Evolutionary conservation across 2,888 invertebrate species (phyloP).

Genomic region (Synergus umbraculus): DNA sequence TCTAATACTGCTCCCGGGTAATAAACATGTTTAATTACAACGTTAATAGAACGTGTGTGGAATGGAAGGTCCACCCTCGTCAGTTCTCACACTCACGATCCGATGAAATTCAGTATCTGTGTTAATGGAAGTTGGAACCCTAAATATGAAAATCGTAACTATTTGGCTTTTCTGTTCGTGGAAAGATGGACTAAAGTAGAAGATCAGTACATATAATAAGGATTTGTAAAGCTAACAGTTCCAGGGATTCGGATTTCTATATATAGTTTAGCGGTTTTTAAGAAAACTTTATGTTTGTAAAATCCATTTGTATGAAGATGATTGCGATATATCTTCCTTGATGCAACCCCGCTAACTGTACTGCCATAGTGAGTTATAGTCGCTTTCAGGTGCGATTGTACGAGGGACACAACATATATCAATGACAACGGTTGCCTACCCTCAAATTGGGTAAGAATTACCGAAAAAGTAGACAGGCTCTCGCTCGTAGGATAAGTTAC

Average conservation of each 20-base stretch:
- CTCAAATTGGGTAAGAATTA: slow-evolving; percentile 41
- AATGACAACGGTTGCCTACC: slow-evolving; percentile 40
- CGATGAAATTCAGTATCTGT: slow-evolving; percentile 35
- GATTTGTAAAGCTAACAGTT: no score
- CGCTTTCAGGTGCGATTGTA: slow-evolving; percentile 51
- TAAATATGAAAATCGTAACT: slow-evolving; percentile 10
- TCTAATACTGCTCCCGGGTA: slow-evolving; percentile 50
- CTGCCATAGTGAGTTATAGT: slow-evolving; percentile 66
- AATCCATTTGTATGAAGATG: slow-evolving; percentile 15
- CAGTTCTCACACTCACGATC: slow-evolving; percentile 10
- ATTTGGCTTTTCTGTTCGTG: background rate
- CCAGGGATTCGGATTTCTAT: no score
- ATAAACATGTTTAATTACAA: slow-evolving; percentile 70
- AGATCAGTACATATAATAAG: no score
- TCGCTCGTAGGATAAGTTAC: slow-evolving; percentile 47
- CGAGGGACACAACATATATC: slow-evolving; percentile 38
- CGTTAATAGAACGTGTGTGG: slow-evolving; percentile 28
- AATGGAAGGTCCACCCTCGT: slow-evolving; percentile 32
- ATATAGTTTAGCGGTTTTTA: background rate
- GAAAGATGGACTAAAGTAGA: background rate
- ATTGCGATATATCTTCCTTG: slow-evolving; percentile 27
- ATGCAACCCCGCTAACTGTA: slow-evolving; percentile 10
- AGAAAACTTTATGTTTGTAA: slow-evolving; percentile 4
- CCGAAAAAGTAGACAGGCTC: slow-evolving; percentile 45
- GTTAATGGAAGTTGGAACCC: slow-evolving; percentile 11